These are phyloP conservation scores for Oxycera nigricornis DNA, from an alignment of 2,888 invertebrate genomes.

Conservation along the genomic window DNA sequence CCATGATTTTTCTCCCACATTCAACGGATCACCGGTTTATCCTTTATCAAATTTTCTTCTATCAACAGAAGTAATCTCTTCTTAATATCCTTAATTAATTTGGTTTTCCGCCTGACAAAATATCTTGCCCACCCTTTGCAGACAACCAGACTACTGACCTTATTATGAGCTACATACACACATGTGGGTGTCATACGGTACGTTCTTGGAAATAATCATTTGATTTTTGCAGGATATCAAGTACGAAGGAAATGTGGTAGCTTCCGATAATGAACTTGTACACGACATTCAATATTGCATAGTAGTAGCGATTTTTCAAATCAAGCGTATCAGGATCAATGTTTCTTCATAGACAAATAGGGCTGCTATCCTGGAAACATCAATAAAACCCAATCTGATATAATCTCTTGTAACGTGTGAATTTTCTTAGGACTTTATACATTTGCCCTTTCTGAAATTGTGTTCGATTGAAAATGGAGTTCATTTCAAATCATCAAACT, in stretches of 20 bases:
- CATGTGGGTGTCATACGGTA: conserved; percentile 6
- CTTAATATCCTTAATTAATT: conserved; percentile 43
- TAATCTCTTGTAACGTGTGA: background rate
- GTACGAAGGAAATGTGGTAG: background rate
- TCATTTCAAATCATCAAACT: no score
- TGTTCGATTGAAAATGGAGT: no score
- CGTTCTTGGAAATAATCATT: background rate
- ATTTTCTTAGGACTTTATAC: background rate
- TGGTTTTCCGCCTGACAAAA: conserved; percentile 37
- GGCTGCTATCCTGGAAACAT: background rate
- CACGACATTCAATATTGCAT: conserved; percentile 29
- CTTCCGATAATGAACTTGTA: conserved; percentile 24
- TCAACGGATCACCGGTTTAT: background rate
- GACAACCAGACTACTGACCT: background rate
- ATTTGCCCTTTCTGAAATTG: no score
- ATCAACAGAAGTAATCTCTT: conserved; percentile 39
- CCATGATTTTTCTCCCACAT: background rate
- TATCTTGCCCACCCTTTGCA: conserved; percentile 8
- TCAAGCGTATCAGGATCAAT: no score
- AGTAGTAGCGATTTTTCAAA: no score
- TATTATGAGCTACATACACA: background rate
- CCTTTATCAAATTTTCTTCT: conserved; percentile 11
- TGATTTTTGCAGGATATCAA: background rate
- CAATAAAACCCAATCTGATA: background rate
- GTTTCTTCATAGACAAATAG: background rate